Evolutionary conservation across 1,140 invertebrate species (phyloP).

Genomic region (Eubasilissa regina): DNA sequence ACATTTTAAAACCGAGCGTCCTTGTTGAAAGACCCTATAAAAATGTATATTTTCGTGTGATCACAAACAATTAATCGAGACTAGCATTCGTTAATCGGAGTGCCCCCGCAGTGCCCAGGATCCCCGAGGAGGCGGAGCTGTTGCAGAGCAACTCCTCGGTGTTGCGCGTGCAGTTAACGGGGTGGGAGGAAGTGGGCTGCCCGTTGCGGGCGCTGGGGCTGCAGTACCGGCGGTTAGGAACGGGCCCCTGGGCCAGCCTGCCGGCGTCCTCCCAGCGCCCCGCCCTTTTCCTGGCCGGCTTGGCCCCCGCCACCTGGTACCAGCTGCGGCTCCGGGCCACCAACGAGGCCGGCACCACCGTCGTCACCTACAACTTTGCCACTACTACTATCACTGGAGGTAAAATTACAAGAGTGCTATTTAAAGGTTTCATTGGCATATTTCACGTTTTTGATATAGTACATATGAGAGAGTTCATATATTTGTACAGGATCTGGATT

Average conservation of each 20-base stretch:
- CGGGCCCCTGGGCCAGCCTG: not conserved
- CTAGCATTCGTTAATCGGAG: no score
- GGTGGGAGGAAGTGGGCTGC: slow-evolving; percentile 81
- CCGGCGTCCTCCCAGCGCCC: not conserved
- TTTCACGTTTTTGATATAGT: no score
- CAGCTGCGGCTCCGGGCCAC: slow-evolving; percentile 80
- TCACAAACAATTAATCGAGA: no score
- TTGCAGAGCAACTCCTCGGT: slow-evolving; percentile 75
- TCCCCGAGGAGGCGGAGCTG: slow-evolving; percentile 75
- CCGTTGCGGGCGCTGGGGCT: slow-evolving; percentile 62
- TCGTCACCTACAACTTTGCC: slow-evolving; percentile 79
- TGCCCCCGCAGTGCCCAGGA: slow-evolving; percentile 52
- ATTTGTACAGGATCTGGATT: no score
- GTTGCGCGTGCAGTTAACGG: slow-evolving; percentile 70
- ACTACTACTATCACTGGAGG: slow-evolving; percentile 82
- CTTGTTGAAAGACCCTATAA: no score
- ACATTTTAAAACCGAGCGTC: no score
- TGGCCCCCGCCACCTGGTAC: slow-evolving; percentile 83
- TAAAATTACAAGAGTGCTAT: slow-evolving; percentile 60
- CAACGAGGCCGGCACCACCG: slow-evolving; percentile 81
- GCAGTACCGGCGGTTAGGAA: slow-evolving; percentile 19
- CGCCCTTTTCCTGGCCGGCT: slow-evolving; percentile 62
- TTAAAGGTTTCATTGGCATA: no score
- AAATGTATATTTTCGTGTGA: no score
- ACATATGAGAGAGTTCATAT: no score